Percentiles rank a stretch among this genome's conserved stretches.
These are phyloP conservation scores for Drosophila kurseongensis DNA, from an alignment of 1,140 invertebrate species.

Conservation along the genomic window DNA sequence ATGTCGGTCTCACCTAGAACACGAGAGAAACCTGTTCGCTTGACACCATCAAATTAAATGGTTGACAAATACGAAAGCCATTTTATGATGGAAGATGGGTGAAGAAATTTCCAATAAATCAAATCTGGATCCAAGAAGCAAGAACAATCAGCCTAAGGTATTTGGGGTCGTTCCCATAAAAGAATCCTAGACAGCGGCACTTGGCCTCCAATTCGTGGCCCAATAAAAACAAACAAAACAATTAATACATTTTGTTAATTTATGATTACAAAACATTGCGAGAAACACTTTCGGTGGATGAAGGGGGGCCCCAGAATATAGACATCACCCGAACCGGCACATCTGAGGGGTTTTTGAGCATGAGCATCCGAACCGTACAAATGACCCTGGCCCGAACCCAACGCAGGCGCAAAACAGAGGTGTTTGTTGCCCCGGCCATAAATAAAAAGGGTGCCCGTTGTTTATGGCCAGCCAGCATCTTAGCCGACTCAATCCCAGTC, in stretches of 20 bases:
- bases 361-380: slow-evolving; percentile 19
- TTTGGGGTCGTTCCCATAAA: slow-evolving; percentile 26
- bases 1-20: slow-evolving; percentile 28
- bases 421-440: slow-evolving; percentile 79
- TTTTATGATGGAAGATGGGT: slow-evolving; percentile 32
- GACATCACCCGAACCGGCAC: slow-evolving; percentile 66
- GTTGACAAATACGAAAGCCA: slow-evolving; percentile 50
- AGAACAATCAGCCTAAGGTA: slow-evolving; percentile 37
- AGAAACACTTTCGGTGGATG: slow-evolving; percentile 72
- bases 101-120: slow-evolving; percentile 27
- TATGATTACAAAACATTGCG: slow-evolving; percentile 83
- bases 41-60: slow-evolving; percentile 58
- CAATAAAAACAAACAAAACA: slow-evolving; percentile 83
- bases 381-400: slow-evolving; percentile 47
- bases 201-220: slow-evolving; percentile 66
- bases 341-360: slow-evolving; percentile 47
- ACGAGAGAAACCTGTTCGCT: slow-evolving; percentile 34
- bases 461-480: slow-evolving; percentile 65
- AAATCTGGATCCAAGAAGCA: slow-evolving; percentile 22
- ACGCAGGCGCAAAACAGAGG: slow-evolving; percentile 78
- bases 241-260: slow-evolving; percentile 84
- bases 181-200: slow-evolving; percentile 63
- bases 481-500: slow-evolving; percentile 21
- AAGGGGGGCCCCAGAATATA: slow-evolving; percentile 60
- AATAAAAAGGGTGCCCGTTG: slow-evolving; percentile 82